Percentiles rank a stretch among this genome's conserved stretches.
phyloP scores from a whole-genome alignment of 2,888 invertebrate species.

The Ernsta delagoae region DNA sequence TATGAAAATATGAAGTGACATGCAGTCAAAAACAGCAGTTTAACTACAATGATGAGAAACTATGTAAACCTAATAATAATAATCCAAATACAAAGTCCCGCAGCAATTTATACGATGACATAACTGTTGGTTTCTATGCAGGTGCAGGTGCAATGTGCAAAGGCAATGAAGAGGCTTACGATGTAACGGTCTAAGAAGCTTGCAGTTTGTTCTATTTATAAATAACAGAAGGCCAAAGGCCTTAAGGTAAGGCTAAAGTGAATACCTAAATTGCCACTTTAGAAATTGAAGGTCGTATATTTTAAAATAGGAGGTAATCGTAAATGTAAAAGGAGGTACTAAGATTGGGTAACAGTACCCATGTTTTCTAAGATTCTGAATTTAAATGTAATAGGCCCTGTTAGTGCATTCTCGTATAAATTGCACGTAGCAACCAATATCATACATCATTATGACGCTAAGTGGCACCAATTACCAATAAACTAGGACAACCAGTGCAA shows the following conservation, averaged over 20 bases:
- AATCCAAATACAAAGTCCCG: not conserved
- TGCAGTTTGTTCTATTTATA: not conserved
- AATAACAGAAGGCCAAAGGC: not conserved
- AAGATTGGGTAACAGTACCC: too few species aligned
- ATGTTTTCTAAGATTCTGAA: too few species aligned
- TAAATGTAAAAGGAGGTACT: too few species aligned
- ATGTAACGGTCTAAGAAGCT: not conserved
- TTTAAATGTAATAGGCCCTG: too few species aligned
- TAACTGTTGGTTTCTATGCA: slow-evolving; percentile 2
- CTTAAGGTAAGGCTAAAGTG: too few species aligned
- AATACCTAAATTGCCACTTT: too few species aligned
- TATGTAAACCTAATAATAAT: not conserved
- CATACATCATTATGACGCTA: slow-evolving; percentile 18
- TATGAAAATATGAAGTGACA: too few species aligned
- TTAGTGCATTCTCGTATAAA: not conserved
- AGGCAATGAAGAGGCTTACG: not conserved
- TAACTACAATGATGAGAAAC: not conserved
- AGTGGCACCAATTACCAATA: slow-evolving; percentile 29
- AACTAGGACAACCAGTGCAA: slow-evolving; percentile 17
- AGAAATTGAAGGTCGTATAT: too few species aligned
- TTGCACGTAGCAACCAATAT: not conserved
- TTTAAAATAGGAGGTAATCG: too few species aligned
- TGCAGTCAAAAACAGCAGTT: not conserved
- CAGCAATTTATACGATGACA: not conserved
- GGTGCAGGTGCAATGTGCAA: not conserved